phyloP scores from a whole-genome alignment of 1,140 invertebrate species.

The Amyelois transitella region DNA sequence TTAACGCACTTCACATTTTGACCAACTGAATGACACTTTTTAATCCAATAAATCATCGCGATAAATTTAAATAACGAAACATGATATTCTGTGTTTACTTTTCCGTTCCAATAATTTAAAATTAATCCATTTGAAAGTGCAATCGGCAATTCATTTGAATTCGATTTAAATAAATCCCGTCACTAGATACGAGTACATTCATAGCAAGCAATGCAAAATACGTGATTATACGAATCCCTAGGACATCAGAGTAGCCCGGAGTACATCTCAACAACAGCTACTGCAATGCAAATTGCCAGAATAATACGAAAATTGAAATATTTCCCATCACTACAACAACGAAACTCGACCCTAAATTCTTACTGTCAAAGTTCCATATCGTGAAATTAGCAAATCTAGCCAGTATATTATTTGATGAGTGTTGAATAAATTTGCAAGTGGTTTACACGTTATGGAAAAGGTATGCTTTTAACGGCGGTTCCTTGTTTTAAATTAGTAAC shows the following conservation, averaged over 20 bases:
- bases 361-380: not conserved
- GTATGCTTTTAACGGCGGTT: conserved; percentile 32
- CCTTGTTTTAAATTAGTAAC: conserved; percentile 29
- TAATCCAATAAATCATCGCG: too few species aligned
- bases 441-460: conserved; percentile 30
- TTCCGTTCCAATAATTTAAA: too few species aligned
- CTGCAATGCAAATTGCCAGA: conserved; percentile 34
- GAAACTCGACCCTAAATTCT: not conserved
- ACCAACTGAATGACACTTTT: too few species aligned
- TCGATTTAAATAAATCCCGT: not conserved
- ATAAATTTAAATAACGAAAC: too few species aligned
- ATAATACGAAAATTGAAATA: conserved; percentile 37
- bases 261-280: conserved; percentile 17
- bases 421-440: conserved; percentile 46
- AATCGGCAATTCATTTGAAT: not conserved
- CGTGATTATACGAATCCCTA: conserved; percentile 19
- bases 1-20: too few species aligned
- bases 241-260: conserved; percentile 7
- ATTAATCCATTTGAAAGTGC: too few species aligned
- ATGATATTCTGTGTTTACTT: too few species aligned
- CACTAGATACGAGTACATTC: not conserved
- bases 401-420: conserved; percentile 33
- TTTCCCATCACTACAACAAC: conserved; percentile 1
- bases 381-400: conserved; percentile 14
- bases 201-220: conserved; percentile 15